Conservation (phyloP, 2,888 invertebrate species). For the Nemapogon koenigi region DNA sequence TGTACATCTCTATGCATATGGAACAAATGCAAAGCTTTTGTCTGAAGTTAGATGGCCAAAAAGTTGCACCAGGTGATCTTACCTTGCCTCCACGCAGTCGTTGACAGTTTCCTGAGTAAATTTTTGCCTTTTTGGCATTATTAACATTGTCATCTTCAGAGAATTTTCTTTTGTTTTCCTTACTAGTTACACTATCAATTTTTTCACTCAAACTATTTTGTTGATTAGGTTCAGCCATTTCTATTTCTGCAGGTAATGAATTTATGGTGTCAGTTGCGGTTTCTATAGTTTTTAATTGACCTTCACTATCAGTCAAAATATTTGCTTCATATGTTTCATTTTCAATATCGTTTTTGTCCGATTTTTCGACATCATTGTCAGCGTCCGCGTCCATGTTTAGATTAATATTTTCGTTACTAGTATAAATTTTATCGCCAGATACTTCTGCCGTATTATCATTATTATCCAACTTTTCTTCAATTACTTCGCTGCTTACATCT, state of each 20-base stretch:
- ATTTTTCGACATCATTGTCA: not conserved
- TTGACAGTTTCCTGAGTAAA: conserved; percentile 22
- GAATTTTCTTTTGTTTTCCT: conserved; percentile 38
- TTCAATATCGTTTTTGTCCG: no score
- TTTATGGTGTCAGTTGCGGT: not conserved
- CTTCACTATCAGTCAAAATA: no score
- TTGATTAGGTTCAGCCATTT: no score
- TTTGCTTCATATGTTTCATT: no score
- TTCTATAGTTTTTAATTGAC: not conserved
- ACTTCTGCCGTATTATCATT: not conserved
- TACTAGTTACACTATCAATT: conserved; percentile 11
- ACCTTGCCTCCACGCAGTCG: conserved; percentile 35
- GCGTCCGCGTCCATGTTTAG: conserved; percentile 2
- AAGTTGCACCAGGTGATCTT: conserved; percentile 67
- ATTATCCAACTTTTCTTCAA: not conserved
- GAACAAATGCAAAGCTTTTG: conserved; percentile 75
- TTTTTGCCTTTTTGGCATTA: conserved; percentile 33
- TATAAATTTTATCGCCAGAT: not conserved
- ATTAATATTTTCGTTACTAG: not conserved
- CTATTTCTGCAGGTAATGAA: conserved; percentile 10
- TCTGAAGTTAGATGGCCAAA: conserved; percentile 81
- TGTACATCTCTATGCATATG: conserved; percentile 74
- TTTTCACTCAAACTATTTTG: no score
- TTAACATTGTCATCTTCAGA: conserved; percentile 24
- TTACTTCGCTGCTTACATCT: no score